Evolutionary conservation across 2,888 invertebrate genomes (phyloP), one percentile per base, ranked within the genome.

Genomic region (Tipula lateralis): DNA sequence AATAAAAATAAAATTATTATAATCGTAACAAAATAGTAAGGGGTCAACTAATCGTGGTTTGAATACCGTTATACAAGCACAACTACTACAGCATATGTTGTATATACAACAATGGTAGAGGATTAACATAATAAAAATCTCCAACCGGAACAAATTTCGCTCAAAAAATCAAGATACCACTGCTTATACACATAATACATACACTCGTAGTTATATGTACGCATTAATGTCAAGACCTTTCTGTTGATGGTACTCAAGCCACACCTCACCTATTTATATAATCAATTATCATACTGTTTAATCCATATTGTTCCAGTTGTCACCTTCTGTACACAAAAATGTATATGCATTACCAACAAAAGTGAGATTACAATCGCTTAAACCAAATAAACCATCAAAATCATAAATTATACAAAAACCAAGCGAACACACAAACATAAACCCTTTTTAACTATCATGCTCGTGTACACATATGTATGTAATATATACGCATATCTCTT

Each of bases 261-360:
- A 66, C 66, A 66, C 66, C 66, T 66, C 66, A 24, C 24, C 66
- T 66, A 66, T 66, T 66, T 66, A 24, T 66, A 66, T 66, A 66
- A 66, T 66, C 66, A 66, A 66, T 66, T 66, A 66, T 24, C 66
- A 66, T 66, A 66, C 66, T 12, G 19, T 66, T 66, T 66, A 66
- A 66, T 66, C 66, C 66, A 66, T 66, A 66, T 66, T 66, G 66
- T 66, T 66, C 66, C 66, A 66, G 66, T 66, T 66, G 66, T 66
- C 66, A 66, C 66, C 66, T 66, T 66, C 66, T 66, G 66, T 66
- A 66, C 24, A 66, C 66, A 66, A 19, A 66, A 66, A 19, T 13
- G 39, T 39, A 39, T 39, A 39, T 39, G 39, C 9, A 39, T 39
- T 39, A 39, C n/a, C 9, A 12, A 39, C 39, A 39, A 39, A 13